Base-by-base conservation (phyloP, 2,113 vertebrate genomes). In the Nipponia nippon region DNA sequence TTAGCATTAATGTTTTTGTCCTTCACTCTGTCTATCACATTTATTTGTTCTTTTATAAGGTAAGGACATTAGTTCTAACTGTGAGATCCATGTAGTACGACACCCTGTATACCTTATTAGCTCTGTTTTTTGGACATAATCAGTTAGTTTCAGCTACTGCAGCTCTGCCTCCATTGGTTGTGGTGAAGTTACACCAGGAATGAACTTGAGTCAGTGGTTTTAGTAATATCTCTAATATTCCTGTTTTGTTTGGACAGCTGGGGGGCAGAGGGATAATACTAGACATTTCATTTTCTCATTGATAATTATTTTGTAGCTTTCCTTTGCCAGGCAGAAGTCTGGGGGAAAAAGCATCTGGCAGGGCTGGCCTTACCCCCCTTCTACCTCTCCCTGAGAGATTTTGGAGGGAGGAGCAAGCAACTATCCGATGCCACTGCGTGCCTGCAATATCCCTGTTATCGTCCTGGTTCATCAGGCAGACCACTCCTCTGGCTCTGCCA, bases 371-470 rank as follows among this genome's bases (percentile, higher is more conserved):
- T 21, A 5, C 5, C 7, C 3, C 2, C 0, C 6, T 52, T 69
- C 25, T 22, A 1, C 20, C 32, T 66, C 16, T 66, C 13, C 18
- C 13, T 30, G 1, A 36, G 59, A 52, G 8, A 30, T 49, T 82
- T 66, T 55, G 42, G n/a, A 70, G 13, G 27, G 27, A 82, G 19
- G 4, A 78, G 10, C 18, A 58, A 53, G 13, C 3, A 87, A 21
- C 22, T 27, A 18, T 13, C 17, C 1, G 2, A 13, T 13, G 5
- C 19, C 22, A 16, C 46, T 20, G 17, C 0, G 0, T 40, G 29
- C 4, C 69, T 8, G 16, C 11, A 40, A 13, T 25, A 58, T 26
- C 11, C 34, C 47, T 82, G 25, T 27, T 66, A 1, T 29, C 4
- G 2, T 38, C 11, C 44, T 30, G 8, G 21, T 72, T 71, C 16